These are phyloP conservation scores for Sus cebifrons DNA, from an alignment of 2,797 vertebrate genomes.

Conservation along the genomic window DNA sequence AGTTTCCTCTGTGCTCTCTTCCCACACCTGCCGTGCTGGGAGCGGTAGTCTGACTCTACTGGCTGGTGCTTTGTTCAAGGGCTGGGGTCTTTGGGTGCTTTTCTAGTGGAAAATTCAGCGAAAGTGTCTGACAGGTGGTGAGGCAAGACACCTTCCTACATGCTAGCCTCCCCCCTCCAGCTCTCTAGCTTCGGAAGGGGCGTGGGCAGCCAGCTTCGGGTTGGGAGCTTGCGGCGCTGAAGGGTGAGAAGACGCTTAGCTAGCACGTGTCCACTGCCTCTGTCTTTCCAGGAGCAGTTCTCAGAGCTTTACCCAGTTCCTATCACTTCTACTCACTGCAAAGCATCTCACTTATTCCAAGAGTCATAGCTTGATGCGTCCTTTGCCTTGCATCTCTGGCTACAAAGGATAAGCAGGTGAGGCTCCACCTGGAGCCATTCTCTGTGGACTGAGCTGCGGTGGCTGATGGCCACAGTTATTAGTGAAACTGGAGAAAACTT, in stretches of 20 bases:
- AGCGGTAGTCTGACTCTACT: neutral
- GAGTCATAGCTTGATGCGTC: neutral
- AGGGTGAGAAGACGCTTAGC: neutral
- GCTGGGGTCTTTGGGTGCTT: too few species aligned
- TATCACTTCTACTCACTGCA: neutral
- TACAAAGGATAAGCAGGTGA: neutral
- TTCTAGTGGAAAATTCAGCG: neutral
- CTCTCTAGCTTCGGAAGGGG: neutral
- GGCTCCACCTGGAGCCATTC: slow-evolving; percentile 15
- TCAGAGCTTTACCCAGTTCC: neutral
- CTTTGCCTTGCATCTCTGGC: neutral
- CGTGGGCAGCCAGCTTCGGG: too few species aligned
- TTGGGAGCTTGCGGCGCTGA: neutral
- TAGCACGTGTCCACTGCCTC: neutral
- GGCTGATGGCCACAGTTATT: neutral
- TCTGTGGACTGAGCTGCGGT: neutral
- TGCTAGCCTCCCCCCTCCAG: neutral
- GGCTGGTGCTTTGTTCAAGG: neutral
- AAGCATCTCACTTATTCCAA: neutral
- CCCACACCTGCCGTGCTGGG: neutral
- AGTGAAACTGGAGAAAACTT: neutral
- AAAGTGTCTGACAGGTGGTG: neutral
- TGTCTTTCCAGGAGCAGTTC: neutral
- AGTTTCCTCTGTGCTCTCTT: neutral
- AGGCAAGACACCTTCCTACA: neutral